Base-by-base conservation (phyloP, 2,888 invertebrate genomes). In the Endotricha flammealis region DNA sequence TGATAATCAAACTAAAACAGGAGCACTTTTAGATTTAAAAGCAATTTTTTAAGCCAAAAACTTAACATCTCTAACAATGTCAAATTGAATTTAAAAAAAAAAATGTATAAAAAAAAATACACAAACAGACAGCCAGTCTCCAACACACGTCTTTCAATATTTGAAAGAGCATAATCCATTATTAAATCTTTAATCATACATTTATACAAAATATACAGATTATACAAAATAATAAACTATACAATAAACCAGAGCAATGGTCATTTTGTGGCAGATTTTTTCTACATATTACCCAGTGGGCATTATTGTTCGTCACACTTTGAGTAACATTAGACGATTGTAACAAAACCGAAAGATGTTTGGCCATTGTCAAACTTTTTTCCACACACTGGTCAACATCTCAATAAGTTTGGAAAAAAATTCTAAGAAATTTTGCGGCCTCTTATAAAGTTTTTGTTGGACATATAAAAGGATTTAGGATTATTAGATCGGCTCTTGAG, bases 261-360 rank as follows among this genome's bases (percentile, higher is more conserved):
- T 46, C 48, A 49, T 40, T 49, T 46, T 22, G 38, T 37, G 33
- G 38, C 12, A 13, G 29, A 29, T 41, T 46, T 40, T 42, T 38
- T 32, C 13, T 1, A 24, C 25, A 4, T n/a, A 16, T 33, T 33
- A 12, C 32, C 12, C 20, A 16, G 38, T 22, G 42, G 39, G 12
- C 28, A 39, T n/a, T 44, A 44, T 49, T 50, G 47, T 50, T 42
- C 41, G 30, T 47, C 47, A 50, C 56, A 49, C 52, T 48, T 48
- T 35, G 29, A 27, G 54, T 39, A 50, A 53, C 41, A 25, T 11
- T 47, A 52, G 50, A 44, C 17, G 27, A 39, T 46, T 45, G 49
- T 31, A 29, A 39, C 36, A 29, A 30, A 32, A 27, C 45, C 46
- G 44, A 36, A 33, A 38, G 22, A 35, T 38, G 42, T 41, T 37